Evolutionary conservation across 2,797 vertebrate genomes (phyloP).

Genomic region (Sebastes diaconus): DNA sequence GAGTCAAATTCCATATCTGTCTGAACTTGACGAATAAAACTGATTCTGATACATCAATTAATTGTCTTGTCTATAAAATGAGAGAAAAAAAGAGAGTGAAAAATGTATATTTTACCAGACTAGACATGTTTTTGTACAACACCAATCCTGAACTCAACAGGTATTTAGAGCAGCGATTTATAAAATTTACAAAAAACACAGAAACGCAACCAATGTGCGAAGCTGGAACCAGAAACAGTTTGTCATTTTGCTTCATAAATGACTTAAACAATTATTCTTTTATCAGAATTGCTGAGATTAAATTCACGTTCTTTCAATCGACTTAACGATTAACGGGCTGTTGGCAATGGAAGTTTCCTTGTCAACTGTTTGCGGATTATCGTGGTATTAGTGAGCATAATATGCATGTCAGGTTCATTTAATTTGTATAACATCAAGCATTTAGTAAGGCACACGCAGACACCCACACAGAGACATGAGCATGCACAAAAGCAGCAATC

Average conservation of each 20-base stretch:
- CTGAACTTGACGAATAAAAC: too few relatives aligned
- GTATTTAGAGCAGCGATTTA: not conserved
- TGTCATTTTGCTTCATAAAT: not conserved
- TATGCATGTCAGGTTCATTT: slow-evolving; percentile 43
- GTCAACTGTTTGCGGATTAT: slow-evolving; percentile 23
- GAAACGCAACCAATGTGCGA: not conserved
- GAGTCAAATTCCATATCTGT: too few relatives aligned
- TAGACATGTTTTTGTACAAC: not conserved
- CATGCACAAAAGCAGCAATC: not conserved
- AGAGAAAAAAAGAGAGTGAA: not conserved
- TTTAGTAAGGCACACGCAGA: not conserved
- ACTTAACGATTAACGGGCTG: not conserved
- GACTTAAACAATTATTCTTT: not conserved
- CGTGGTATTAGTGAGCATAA: slow-evolving; percentile 31
- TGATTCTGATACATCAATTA: not conserved
- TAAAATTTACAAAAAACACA: not conserved
- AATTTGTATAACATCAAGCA: slow-evolving; percentile 14
- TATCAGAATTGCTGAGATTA: not conserved
- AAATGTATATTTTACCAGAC: not conserved
- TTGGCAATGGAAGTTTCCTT: not conserved
- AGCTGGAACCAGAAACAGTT: not conserved
- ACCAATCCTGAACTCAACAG: not conserved
- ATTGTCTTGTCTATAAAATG: not conserved
- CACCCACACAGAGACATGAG: not conserved
- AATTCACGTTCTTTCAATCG: not conserved